phyloP scores from a whole-genome alignment of 2,888 invertebrate species.

The Drosophila paramelanica region DNA sequence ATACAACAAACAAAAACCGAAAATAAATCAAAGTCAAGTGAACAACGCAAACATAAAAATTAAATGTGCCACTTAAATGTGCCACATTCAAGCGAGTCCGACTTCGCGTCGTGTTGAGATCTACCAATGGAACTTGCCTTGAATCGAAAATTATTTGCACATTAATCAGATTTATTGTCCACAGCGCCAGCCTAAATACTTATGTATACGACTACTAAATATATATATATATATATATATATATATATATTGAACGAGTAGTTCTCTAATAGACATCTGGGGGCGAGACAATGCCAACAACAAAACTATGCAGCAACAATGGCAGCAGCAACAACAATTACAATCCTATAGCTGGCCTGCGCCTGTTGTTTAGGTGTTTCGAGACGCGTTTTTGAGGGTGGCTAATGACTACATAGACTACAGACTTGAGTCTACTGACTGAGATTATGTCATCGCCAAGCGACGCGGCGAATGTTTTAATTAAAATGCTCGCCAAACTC shows the following conservation, averaged over 20 bases:
- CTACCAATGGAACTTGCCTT: constrained; percentile 47
- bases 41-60: constrained; percentile 59
- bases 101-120: constrained; percentile 9
- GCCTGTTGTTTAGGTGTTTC: constrained; percentile 48
- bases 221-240: constrained; percentile 10
- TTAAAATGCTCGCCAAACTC: constrained; percentile 62
- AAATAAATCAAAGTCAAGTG: constrained; percentile 75
- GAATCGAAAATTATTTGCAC: constrained; percentile 68
- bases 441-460: constrained; percentile 57
- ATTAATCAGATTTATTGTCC: constrained; percentile 71
- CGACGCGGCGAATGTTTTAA: constrained; percentile 52
- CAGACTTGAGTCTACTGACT: constrained; percentile 8
- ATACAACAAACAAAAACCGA: constrained; percentile 40
- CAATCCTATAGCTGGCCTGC: constrained; percentile 2
- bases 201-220: constrained; percentile 8
- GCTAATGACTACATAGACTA: constrained; percentile 47
- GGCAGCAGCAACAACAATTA: constrained; percentile 24
- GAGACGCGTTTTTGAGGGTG: constrained; percentile 51
- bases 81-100: constrained; percentile 27
- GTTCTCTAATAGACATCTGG: constrained; percentile 52
- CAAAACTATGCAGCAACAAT: constrained; percentile 10
- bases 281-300: constrained; percentile 55
- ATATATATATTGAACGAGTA: constrained; percentile 5
- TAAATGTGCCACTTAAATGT: constrained; percentile 64
- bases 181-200: constrained; percentile 49